Evolutionary conservation across 92 coral and sea anemone species (phyloP).

Genomic region (Porites evermanni): DNA sequence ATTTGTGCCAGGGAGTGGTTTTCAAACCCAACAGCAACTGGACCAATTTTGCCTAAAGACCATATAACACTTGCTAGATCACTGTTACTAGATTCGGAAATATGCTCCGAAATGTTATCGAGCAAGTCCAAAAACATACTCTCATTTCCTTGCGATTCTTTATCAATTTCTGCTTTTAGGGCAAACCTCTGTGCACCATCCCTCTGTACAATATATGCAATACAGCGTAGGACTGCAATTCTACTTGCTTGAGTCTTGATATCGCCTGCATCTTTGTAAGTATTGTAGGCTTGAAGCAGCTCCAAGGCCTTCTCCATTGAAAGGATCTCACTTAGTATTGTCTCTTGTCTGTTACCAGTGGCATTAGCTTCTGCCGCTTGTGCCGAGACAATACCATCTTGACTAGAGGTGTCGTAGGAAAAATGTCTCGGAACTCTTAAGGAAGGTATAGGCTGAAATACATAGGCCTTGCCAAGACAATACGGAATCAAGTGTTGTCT

Average conservation of each 20-base stretch:
- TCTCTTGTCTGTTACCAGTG: neutral
- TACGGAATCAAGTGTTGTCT: neutral
- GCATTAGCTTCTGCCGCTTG: neutral
- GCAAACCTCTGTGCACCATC: neutral
- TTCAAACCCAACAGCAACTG: neutral
- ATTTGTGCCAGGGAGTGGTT: neutral
- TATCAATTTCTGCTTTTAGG: neutral
- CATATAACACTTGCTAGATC: neutral
- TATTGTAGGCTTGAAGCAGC: neutral
- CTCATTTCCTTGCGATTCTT: neutral
- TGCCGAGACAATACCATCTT: neutral
- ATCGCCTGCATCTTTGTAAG: neutral
- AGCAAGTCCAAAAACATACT: neutral
- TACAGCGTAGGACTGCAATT: neutral
- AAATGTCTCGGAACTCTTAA: neutral
- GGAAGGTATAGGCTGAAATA: neutral
- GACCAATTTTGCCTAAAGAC: neutral
- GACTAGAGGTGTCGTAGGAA: neutral
- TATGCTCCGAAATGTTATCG: neutral
- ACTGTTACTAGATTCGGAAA: neutral
- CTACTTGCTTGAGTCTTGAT: neutral
- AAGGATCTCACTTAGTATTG: neutral
- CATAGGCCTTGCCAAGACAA: neutral
- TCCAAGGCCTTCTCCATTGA: neutral
- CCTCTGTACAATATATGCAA: neutral